These are phyloP conservation scores for Bugulina stolonifera DNA, from an alignment of 2,888 invertebrate genomes.

Conservation along the genomic window DNA sequence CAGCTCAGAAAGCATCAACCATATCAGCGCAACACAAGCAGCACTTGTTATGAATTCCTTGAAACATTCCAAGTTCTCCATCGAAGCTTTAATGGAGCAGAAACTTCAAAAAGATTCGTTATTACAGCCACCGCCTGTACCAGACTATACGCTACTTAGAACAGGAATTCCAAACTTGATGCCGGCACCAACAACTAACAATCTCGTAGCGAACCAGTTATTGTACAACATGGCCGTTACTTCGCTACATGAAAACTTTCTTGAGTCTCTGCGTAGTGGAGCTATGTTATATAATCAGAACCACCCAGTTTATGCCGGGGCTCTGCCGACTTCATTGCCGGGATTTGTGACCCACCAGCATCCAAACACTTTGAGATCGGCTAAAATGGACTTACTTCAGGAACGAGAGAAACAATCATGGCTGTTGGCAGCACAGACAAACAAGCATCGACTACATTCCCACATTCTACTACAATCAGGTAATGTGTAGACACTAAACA, in stretches of 20 bases:
- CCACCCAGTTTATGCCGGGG: conserved; percentile 13
- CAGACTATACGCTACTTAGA: not conserved
- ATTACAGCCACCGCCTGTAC: not conserved
- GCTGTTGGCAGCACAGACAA: not conserved
- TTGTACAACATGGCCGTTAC: conserved; percentile 10
- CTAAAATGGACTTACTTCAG: not conserved
- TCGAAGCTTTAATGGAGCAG: not conserved
- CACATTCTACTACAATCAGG: not conserved
- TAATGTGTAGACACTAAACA: no score
- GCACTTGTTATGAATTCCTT: no score
- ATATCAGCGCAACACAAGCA: not conserved
- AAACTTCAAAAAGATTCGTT: not conserved
- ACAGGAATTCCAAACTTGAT: not conserved
- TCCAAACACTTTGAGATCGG: not conserved
- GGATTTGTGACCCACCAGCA: not conserved
- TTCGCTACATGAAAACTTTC: conserved; percentile 3
- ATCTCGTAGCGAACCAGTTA: not conserved
- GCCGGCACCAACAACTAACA: not conserved
- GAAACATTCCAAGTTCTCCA: conserved; percentile 21
- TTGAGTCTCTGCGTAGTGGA: not conserved
- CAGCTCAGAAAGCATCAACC: not conserved
- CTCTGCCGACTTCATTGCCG: not conserved
- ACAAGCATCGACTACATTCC: not conserved
- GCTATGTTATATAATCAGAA: not conserved
- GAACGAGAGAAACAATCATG: not conserved